Base-by-base conservation (phyloP, 92 coral and sea anemone species). In the Nematostella vectensis region DNA sequence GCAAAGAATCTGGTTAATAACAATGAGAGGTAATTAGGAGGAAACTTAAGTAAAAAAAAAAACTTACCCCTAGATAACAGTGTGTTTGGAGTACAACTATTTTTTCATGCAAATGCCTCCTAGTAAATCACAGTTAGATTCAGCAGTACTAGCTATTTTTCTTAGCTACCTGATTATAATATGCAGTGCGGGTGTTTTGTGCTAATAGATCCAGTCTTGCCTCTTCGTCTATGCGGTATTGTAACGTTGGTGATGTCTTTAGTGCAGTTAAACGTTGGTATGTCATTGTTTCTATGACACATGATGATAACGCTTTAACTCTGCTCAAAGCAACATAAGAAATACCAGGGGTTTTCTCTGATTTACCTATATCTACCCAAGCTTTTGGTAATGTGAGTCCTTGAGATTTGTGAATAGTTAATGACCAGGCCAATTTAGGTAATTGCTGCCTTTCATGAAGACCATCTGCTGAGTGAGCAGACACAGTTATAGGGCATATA, bases 341-440 rank as follows among this genome's bases (percentile, higher is more conserved):
- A 9, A 70, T 26, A 45, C 84, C 84, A 4, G 74, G 42, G 56
- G 73, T 48, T 45, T 8, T 45, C 18, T 45, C 51, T 10, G 51
- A 45, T 45, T 45, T 45, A 4, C 51, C 51, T 9, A 69, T 62
- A 69, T 76, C 55, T 24, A 76, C 47, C 83, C 77, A 69, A 29
- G 77, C 77, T 57, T 69, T 76, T 12, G 59, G 59, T 45, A 76
- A 23, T 17, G 80, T 74, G 3, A 74, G 59, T 24, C 80, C 80
- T 29, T 73, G 74, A 22, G 17, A 9, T 22, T 45, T 45, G 51
- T 45, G 51, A 4, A 45, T 45, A 4, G 51, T 45, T 45, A 55
- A 18, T 16, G 80, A 70, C 50, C 66, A 65, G 26, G 80, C 67
- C 10, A 73, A 61, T 58, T n/a, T 74, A 26, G 81, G 81, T 8